Evolutionary conservation across 1,140 invertebrate genomes (phyloP).

Genomic region (Sycophaga agraensis): DNA sequence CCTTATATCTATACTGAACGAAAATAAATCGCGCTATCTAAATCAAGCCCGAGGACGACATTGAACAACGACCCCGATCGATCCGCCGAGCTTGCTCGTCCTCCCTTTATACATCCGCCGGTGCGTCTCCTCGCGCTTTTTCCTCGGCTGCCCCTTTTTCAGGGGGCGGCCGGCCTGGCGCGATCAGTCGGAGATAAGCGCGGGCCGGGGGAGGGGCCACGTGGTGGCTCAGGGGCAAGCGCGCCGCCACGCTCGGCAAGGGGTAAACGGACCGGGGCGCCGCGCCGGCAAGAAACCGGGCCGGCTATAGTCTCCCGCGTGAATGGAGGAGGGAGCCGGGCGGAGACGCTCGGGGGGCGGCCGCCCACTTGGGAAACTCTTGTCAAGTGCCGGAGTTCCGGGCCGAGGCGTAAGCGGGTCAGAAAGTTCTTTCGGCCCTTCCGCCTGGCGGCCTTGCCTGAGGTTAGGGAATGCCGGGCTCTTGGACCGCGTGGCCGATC

Average conservation of each 20-base stretch:
- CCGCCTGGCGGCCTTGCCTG: too few species aligned
- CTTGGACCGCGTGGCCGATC: too few species aligned
- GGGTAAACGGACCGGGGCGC: neutral
- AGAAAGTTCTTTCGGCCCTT: slow-evolving; percentile 56
- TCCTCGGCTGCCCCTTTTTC: slow-evolving; percentile 29
- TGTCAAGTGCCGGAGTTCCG: slow-evolving; percentile 52
- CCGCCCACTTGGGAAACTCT: slow-evolving; percentile 53
- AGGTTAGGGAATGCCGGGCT: too few species aligned
- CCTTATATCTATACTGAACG: slow-evolving; percentile 35
- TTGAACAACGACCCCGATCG: slow-evolving; percentile 34
- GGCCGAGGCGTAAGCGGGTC: slow-evolving; percentile 54
- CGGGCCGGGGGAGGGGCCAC: too few species aligned
- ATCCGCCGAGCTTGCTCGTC: slow-evolving; percentile 31
- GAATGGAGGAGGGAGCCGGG: neutral
- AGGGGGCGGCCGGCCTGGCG: too few species aligned
- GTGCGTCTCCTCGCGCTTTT: slow-evolving; percentile 18
- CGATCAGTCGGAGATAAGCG: too few species aligned
- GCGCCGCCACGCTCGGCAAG: neutral
- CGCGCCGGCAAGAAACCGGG: slow-evolving; percentile 23
- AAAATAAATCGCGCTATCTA: slow-evolving; percentile 45
- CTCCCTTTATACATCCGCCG: slow-evolving; percentile 36
- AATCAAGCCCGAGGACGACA: slow-evolving; percentile 40
- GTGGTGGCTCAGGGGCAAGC: neutral
- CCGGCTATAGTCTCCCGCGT: neutral
- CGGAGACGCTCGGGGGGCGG: slow-evolving; percentile 34